These are phyloP conservation scores for Scaptomyza tumidula DNA, from an alignment of 2,888 invertebrate species.

Conservation along the genomic window DNA sequence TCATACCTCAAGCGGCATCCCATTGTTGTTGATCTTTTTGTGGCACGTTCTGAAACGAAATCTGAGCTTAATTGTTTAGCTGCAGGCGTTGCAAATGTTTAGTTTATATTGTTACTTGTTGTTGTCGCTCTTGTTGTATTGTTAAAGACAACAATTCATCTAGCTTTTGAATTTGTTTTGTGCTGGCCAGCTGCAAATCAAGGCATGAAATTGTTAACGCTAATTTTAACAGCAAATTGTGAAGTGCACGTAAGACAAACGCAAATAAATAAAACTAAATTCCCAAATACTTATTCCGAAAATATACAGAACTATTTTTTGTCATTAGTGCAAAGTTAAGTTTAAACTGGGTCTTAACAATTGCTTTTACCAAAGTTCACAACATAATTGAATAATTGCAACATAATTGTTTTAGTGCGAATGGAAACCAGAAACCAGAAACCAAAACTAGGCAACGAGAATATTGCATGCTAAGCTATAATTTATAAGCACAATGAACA, in stretches of 20 bases:
- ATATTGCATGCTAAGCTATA: constrained; percentile 64
- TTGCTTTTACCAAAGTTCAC: constrained; percentile 19
- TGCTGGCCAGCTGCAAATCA: constrained; percentile 34
- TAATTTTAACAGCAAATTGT: constrained; percentile 50
- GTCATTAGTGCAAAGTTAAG: constrained; percentile 14
- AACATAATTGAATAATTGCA: constrained; percentile 35
- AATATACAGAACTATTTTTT: neutral
- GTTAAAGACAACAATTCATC: constrained; percentile 42
- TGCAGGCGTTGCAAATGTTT: constrained; percentile 51
- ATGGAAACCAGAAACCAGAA: constrained; percentile 35
- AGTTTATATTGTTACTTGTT: constrained; percentile 16
- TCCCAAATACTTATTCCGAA: neutral
- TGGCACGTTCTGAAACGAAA: constrained; percentile 70
- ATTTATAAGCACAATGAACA: constrained; percentile 46
- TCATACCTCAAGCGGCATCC: constrained; percentile 29
- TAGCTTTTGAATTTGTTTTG: constrained; percentile 32
- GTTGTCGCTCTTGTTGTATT: constrained; percentile 33
- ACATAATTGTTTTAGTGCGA: constrained; percentile 9
- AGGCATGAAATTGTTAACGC: constrained; percentile 42
- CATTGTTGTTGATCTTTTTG: constrained; percentile 27
- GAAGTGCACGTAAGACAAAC: constrained; percentile 29
- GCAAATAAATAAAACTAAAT: neutral
- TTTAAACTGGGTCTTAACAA: constrained; percentile 1
- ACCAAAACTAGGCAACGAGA: constrained; percentile 23
- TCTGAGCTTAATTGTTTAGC: constrained; percentile 57